Percentiles rank a stretch among this genome's conserved stretches.
phyloP scores from a whole-genome alignment of 2,797 vertebrate species.

The Argentina silus region DNA sequence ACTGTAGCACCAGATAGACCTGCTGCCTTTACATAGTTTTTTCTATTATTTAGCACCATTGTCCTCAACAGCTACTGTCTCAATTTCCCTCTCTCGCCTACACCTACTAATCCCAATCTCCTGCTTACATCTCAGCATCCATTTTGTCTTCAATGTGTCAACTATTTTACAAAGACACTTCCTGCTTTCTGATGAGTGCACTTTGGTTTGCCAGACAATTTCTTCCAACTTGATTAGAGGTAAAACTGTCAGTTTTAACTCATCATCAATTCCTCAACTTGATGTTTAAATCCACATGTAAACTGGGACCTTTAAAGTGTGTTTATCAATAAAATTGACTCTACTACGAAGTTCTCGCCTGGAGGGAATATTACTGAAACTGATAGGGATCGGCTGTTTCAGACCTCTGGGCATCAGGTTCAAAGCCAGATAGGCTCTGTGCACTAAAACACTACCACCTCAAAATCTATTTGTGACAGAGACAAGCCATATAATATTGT shows the following conservation, averaged over 20 bases:
- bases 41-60: background rate
- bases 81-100: conserved; percentile 10
- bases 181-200: background rate
- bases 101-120: conserved; percentile 8
- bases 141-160: conserved; percentile 22
- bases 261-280: background rate
- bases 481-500: too few species aligned
- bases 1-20: background rate
- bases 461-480: background rate
- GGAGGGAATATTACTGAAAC: background rate
- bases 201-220: background rate
- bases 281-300: conserved; percentile 13
- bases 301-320: background rate
- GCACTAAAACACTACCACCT: background rate
- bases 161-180: conserved; percentile 14
- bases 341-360: background rate
- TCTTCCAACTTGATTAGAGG: background rate
- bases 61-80: background rate
- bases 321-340: background rate
- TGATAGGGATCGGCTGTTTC: background rate
- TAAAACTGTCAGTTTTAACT: background rate
- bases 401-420: background rate
- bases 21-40: background rate
- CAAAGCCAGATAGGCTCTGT: background rate
- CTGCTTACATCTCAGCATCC: conserved; percentile 23